phyloP scores from a whole-genome alignment of 2,113 vertebrate genomes.

The Acinonyx jubatus region DNA sequence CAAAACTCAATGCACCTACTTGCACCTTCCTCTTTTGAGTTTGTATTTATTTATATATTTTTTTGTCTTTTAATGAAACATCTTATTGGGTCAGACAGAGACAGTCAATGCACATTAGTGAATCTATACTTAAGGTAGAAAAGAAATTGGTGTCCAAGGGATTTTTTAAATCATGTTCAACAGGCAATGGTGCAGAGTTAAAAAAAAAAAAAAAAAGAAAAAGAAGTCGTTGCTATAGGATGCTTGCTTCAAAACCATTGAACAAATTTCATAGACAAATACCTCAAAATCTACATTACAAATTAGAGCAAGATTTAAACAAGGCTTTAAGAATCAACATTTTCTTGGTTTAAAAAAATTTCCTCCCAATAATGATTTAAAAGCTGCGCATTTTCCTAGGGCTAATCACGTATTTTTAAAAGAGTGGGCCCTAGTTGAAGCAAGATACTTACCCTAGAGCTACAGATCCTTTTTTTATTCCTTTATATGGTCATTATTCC shows the following conservation, averaged over 20 bases:
- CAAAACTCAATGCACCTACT: not conserved
- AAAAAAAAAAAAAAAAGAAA: not conserved
- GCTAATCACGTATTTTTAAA: not conserved
- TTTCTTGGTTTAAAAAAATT: slow-evolving; percentile 38
- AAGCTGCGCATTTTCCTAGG: not conserved
- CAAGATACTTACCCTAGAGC: not conserved
- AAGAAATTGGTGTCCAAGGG: not conserved
- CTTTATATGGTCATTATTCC: slow-evolving; percentile 18
- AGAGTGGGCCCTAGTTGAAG: not conserved
- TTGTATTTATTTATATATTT: not conserved
- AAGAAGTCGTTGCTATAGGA: not conserved
- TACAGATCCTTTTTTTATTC: not conserved
- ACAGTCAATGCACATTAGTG: not conserved
- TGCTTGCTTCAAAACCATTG: not conserved
- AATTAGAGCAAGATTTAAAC: not conserved
- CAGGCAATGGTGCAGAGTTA: not conserved
- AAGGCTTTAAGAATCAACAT: not conserved
- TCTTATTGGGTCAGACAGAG: not conserved
- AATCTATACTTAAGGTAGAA: not conserved
- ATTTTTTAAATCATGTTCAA: not conserved
- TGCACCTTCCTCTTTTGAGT: not conserved
- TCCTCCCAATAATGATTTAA: not conserved
- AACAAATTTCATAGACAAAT: slow-evolving; percentile 25
- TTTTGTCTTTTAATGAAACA: not conserved
- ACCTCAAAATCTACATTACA: not conserved